Evolutionary conservation across 1,140 invertebrate genomes (phyloP).

Genomic region (Heliconius eleuchia): DNA sequence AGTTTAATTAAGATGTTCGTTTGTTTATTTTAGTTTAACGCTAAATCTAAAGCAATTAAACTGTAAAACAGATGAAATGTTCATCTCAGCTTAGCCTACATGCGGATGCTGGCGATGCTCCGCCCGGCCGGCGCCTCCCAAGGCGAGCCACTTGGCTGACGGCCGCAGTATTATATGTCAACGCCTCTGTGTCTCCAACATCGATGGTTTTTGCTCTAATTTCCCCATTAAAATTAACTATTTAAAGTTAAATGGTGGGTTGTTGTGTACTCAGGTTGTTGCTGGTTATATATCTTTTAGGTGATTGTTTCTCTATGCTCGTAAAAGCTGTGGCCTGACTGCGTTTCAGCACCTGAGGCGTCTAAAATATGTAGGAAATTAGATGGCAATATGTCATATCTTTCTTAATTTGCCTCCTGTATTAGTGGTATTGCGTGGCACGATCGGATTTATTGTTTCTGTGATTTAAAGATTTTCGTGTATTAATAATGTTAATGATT

Average conservation of each 20-base stretch:
- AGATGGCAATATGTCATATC: background rate
- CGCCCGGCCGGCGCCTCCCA: slow-evolving; percentile 9
- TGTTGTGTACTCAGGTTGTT: background rate
- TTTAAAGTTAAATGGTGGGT: background rate
- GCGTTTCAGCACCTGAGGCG: no score
- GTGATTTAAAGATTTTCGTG: no score
- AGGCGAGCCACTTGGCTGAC: slow-evolving; percentile 5
- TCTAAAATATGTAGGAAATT: background rate
- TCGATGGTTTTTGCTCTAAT: background rate
- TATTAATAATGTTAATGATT: no score
- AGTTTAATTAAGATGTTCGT: background rate
- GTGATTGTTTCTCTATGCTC: no score
- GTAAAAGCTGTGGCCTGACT: no score
- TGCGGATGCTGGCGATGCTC: background rate
- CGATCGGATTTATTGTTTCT: no score
- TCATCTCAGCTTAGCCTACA: background rate
- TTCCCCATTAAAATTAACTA: background rate
- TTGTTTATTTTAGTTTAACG: background rate
- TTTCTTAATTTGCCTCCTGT: background rate
- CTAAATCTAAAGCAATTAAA: background rate
- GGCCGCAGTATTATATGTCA: background rate
- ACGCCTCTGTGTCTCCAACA: background rate
- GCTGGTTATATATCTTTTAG: background rate
- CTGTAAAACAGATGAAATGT: slow-evolving; percentile 10
- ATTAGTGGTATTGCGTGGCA: no score